Percentiles rank a stretch among this genome's conserved stretches.
Evolutionary conservation across 2,797 vertebrate species (phyloP).

Genomic region (Mormyrops attenuatus): DNA sequence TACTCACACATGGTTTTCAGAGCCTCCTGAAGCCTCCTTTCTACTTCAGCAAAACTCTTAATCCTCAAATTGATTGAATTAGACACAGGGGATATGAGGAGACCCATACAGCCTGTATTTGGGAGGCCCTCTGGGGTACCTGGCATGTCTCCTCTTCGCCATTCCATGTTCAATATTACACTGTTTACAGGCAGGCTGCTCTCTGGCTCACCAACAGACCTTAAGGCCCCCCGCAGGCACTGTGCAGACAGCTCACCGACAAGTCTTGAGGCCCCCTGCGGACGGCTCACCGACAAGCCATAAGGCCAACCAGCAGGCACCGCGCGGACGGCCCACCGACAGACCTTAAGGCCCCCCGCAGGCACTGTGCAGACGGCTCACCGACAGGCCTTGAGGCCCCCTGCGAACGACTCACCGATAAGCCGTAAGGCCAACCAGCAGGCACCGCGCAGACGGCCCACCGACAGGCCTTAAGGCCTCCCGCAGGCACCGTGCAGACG

Average conservation of each 20-base stretch:
- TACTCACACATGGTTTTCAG: background rate
- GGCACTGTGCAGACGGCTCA: too few relatives aligned
- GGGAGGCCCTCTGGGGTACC: background rate
- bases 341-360: too few relatives aligned
- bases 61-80: conserved; percentile 19
- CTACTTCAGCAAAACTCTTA: background rate
- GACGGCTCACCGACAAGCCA: too few relatives aligned
- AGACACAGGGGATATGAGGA: background rate
- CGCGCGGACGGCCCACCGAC: too few relatives aligned
- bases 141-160: background rate
- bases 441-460: too few relatives aligned
- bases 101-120: background rate
- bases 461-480: too few relatives aligned
- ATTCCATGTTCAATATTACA: background rate
- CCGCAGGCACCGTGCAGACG: too few relatives aligned
- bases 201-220: background rate
- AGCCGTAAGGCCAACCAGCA: conserved; percentile 37
- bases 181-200: background rate
- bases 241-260: too few relatives aligned
- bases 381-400: too few relatives aligned
- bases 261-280: too few relatives aligned
- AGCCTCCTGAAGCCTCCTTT: background rate
- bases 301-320: too few relatives aligned
- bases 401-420: background rate
- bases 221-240: too few relatives aligned